Conservation (phyloP, 2,888 invertebrate genomes). For the Rotaria macrura region DNA sequence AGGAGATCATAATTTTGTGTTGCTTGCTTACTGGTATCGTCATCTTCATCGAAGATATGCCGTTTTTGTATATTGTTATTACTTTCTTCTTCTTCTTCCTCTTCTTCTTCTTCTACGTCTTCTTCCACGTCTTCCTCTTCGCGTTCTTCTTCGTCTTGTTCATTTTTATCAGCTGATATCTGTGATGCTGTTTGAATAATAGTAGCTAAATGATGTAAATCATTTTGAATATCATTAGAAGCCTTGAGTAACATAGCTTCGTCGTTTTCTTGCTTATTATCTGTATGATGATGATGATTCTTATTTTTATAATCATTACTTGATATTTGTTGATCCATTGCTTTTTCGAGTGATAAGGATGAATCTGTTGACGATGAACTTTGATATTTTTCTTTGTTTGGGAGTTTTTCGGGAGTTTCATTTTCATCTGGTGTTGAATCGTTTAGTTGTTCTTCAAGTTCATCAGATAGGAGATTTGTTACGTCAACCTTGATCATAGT, state of each 20-base stretch:
- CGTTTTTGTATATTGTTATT: not conserved
- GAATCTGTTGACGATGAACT: not conserved
- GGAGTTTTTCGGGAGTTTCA: not conserved
- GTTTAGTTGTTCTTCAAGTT: not conserved
- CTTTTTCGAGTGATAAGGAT: not conserved
- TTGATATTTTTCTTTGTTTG: not conserved
- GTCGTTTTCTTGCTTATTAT: not conserved
- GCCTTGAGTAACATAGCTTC: not conserved
- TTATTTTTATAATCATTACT: not conserved
- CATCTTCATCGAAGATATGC: not conserved
- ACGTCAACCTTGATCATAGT: not conserved
- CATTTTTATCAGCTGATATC: not conserved
- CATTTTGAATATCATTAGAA: not conserved
- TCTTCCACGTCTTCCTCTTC: too few species aligned
- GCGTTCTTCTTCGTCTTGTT: too few species aligned
- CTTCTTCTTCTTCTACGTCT: too few species aligned
- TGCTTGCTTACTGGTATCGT: not conserved
- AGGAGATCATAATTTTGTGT: slow-evolving; percentile 12
- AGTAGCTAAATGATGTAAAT: not conserved
- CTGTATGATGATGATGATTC: not conserved
- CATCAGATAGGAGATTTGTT: not conserved
- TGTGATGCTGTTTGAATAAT: not conserved
- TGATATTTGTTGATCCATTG: not conserved
- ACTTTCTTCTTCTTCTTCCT: not conserved
- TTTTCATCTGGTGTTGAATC: not conserved